Evolutionary conservation across 2,113 vertebrate genomes (phyloP).

Genomic region (Tylochromis polylepis): DNA sequence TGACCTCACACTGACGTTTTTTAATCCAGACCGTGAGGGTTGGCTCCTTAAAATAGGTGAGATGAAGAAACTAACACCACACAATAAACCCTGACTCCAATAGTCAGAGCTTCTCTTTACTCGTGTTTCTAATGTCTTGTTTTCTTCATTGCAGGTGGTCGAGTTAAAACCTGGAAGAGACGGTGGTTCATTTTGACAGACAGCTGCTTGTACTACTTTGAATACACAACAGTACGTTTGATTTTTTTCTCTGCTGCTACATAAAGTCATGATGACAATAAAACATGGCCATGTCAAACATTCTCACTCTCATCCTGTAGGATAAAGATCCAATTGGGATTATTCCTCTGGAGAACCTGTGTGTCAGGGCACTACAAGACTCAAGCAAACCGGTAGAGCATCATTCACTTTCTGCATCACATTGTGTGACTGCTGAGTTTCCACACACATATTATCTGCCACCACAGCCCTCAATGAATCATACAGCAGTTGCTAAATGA

Average conservation of each 20-base stretch:
- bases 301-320: slow-evolving; percentile 56
- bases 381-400: slow-evolving; percentile 80
- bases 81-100: not conserved
- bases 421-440: not conserved
- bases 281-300: not conserved
- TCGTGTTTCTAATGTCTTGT: rapidly evolving
- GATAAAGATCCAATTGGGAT: slow-evolving; percentile 95
- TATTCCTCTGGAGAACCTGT: slow-evolving; percentile 90
- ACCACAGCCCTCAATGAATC: not conserved
- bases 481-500: not conserved
- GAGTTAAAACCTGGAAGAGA: slow-evolving; percentile 77
- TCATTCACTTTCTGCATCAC: not conserved
- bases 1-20: slow-evolving; percentile 92
- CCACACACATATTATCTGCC: not conserved
- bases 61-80: not conserved
- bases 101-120: not conserved
- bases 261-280: not conserved
- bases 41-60: slow-evolving; percentile 95
- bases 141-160: slow-evolving; percentile 57
- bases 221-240: slow-evolving; percentile 68
- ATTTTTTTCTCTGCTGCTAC: not conserved
- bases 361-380: slow-evolving; percentile 74
- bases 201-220: slow-evolving; percentile 75
- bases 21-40: slow-evolving; percentile 90
- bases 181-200: slow-evolving; percentile 80